phyloP scores from a whole-genome alignment of 2,113 vertebrate genomes.

The Chloebia gouldiae region DNA sequence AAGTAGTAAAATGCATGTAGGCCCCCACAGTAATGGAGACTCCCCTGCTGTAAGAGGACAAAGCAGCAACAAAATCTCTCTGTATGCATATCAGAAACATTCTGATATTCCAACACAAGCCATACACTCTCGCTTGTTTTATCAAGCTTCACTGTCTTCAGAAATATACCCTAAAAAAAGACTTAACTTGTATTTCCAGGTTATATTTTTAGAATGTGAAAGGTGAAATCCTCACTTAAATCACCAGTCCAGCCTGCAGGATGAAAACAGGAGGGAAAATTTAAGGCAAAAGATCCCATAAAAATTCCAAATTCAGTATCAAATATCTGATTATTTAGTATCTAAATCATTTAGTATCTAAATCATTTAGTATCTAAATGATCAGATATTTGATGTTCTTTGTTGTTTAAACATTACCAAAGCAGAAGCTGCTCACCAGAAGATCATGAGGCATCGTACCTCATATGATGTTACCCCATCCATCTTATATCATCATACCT shows the following conservation, averaged over 20 bases:
- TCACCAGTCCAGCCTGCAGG: neutral
- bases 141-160: neutral
- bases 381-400: too few relatives aligned
- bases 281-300: neutral
- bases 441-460: accelerated
- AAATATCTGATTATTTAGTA: neutral
- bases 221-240: neutral
- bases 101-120: neutral
- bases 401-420: too few relatives aligned
- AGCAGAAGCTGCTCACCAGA: neutral
- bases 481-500: too few relatives aligned
- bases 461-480: too few relatives aligned
- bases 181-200: neutral
- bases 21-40: neutral
- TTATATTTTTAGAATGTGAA: neutral
- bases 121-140: neutral
- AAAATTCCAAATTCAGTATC: neutral
- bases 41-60: neutral
- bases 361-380: too few relatives aligned
- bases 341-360: neutral
- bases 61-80: neutral
- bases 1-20: neutral
- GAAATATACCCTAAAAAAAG: neutral
- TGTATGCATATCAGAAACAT: neutral
- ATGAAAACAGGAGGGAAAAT: neutral